These are phyloP conservation scores for Acleris cristana DNA, from an alignment of 2,888 invertebrate genomes.

Conservation along the genomic window DNA sequence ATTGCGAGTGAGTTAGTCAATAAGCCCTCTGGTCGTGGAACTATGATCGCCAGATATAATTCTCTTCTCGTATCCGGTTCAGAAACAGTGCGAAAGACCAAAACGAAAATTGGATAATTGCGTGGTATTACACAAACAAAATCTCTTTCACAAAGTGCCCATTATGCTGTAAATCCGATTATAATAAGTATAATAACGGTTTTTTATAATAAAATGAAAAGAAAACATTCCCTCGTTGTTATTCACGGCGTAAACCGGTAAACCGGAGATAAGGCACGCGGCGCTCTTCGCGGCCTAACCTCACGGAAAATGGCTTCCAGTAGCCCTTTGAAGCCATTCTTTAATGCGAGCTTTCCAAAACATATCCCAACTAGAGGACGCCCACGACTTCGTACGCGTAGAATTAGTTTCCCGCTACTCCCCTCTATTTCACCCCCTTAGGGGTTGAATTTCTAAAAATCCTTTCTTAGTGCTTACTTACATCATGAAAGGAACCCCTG, in stretches of 20 bases:
- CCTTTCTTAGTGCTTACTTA: no score
- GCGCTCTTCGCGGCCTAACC: conserved; percentile 15
- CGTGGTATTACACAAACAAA: neutral
- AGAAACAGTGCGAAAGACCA: no score
- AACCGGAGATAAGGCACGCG: conserved; percentile 36
- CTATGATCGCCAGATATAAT: no score
- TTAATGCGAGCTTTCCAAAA: neutral
- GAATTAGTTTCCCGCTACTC: no score
- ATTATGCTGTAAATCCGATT: conserved; percentile 22
- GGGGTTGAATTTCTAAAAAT: no score
- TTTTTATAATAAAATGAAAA: conserved; percentile 33
- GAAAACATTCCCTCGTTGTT: conserved; percentile 36
- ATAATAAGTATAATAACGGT: conserved; percentile 19
- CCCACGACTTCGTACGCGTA: no score
- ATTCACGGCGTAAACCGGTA: conserved; percentile 30
- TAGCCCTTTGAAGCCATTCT: neutral
- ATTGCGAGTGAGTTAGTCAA: no score
- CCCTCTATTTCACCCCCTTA: no score
- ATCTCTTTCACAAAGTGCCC: neutral
- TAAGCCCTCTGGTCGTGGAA: accelerated
- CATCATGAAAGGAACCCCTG: no score
- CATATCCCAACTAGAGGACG: no score
- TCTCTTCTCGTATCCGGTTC: no score
- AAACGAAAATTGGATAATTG: no score
- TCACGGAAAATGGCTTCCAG: conserved; percentile 24